Evolutionary conservation across 1,140 invertebrate species (phyloP).

Genomic region (Macrobrachium nipponense): DNA sequence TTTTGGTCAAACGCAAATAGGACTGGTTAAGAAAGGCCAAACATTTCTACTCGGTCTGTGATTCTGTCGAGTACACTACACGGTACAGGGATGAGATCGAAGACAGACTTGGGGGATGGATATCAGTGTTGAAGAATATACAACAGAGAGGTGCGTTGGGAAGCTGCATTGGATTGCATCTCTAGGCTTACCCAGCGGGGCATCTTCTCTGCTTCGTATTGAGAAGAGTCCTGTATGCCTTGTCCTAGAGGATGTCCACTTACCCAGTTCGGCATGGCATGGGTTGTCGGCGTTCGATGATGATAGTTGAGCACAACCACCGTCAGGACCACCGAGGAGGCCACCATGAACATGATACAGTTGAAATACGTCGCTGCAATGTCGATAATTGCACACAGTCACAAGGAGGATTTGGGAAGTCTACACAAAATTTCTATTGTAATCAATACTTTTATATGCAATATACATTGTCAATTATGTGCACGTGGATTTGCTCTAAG

Average conservation of each 20-base stretch:
- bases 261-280: conserved; percentile 97
- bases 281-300: conserved; percentile 95
- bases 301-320: conserved; percentile 99
- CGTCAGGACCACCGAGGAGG: conserved; percentile 96
- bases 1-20: too few relatives aligned
- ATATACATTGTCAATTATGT: too few relatives aligned
- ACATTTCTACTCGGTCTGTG: too few relatives aligned
- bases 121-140: not conserved
- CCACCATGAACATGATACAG: conserved; percentile 99
- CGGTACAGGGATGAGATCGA: too few relatives aligned
- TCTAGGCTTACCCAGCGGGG: conserved; percentile 61
- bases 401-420: not conserved
- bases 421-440: not conserved
- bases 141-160: conserved; percentile 25
- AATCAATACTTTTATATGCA: too few relatives aligned
- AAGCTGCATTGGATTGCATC: conserved; percentile 28
- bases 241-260: conserved; percentile 69
- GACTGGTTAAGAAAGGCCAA: too few relatives aligned
- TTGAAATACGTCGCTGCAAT: conserved; percentile 97
- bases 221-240: conserved; percentile 44
- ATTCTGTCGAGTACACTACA: too few relatives aligned
- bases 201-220: conserved; percentile 52
- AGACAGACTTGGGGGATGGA: conserved; percentile 1
- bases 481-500: too few relatives aligned
- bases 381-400: conserved; percentile 1